Evolutionary conservation across 2,797 vertebrate genomes (phyloP).

Genomic region (Rachycentron canadum): DNA sequence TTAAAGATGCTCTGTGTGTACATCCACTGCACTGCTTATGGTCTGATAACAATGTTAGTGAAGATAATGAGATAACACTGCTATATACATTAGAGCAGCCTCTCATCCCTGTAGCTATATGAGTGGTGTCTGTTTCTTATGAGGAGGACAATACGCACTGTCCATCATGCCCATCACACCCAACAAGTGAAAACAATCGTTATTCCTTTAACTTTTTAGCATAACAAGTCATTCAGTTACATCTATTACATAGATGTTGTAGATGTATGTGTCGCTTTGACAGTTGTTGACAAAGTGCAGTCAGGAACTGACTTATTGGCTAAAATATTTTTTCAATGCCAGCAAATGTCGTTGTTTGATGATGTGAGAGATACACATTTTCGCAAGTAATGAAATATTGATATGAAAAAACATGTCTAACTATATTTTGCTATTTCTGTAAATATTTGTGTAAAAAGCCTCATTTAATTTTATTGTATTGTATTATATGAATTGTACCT

Average conservation of each 20-base stretch:
- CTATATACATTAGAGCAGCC: slow-evolving; percentile 22
- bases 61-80: slow-evolving; percentile 64
- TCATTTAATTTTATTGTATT: too few relatives aligned
- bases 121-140: slow-evolving; percentile 6
- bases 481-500: too few relatives aligned
- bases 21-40: slow-evolving; percentile 55
- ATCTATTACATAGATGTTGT: not conserved
- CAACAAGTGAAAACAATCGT: too few relatives aligned
- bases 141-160: not conserved
- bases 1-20: slow-evolving; percentile 47
- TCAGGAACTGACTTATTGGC: not conserved
- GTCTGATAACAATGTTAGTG: slow-evolving; percentile 46
- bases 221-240: not conserved
- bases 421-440: too few relatives aligned
- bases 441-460: too few relatives aligned
- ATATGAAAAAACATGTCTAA: too few relatives aligned
- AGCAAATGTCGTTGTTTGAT: not conserved
- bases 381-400: not conserved
- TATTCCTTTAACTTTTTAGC: not conserved
- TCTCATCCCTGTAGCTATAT: slow-evolving; percentile 34
- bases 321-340: not conserved
- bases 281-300: not conserved
- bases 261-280: not conserved
- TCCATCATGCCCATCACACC: not conserved
- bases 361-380: not conserved